phyloP scores from a whole-genome alignment of 2,797 vertebrate genomes.

The Lacerta viridis region DNA sequence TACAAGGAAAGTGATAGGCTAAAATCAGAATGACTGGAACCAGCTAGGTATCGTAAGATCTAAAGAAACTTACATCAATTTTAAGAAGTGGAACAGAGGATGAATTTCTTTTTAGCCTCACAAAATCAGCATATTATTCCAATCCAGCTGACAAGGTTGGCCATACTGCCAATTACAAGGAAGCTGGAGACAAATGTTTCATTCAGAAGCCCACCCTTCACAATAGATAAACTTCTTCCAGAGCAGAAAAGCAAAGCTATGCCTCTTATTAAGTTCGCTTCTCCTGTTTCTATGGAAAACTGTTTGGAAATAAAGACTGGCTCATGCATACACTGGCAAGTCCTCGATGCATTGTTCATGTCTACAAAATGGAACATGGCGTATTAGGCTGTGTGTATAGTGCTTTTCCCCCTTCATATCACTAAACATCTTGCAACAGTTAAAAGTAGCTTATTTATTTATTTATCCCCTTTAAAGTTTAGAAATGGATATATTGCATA shows the following conservation, averaged over 20 bases:
- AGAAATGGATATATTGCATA: background rate
- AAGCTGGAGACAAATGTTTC: conserved; percentile 86
- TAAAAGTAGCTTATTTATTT: conserved; percentile 32
- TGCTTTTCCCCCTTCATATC: conserved; percentile 40
- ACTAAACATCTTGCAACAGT: conserved; percentile 53
- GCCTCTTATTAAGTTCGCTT: conserved; percentile 73
- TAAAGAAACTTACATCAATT: conserved; percentile 77
- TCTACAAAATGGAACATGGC: conserved; percentile 63
- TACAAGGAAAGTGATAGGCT: conserved; percentile 74
- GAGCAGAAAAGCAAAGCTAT: conserved; percentile 73
- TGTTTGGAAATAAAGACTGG: conserved; percentile 34
- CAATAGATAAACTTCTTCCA: conserved; percentile 74
- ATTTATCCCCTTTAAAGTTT: background rate
- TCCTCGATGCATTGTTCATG: conserved; percentile 42
- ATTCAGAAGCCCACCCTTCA: conserved; percentile 87
- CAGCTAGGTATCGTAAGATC: conserved; percentile 78
- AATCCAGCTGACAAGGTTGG: conserved; percentile 80
- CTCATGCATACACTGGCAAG: conserved; percentile 58
- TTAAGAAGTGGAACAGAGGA: conserved; percentile 76
- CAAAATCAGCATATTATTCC: conserved; percentile 84
- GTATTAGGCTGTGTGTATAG: conserved; percentile 21
- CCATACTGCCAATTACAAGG: conserved; percentile 81
- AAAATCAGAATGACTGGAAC: conserved; percentile 77
- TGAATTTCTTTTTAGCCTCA: conserved; percentile 81
- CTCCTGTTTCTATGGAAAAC: conserved; percentile 73